A percentile compares a stretch with the other conserved stretches of the same genome.
These are phyloP conservation scores for Tympanuchus pallidicinctus DNA, from an alignment of 2,113 vertebrate genomes.

Conservation along the genomic window DNA sequence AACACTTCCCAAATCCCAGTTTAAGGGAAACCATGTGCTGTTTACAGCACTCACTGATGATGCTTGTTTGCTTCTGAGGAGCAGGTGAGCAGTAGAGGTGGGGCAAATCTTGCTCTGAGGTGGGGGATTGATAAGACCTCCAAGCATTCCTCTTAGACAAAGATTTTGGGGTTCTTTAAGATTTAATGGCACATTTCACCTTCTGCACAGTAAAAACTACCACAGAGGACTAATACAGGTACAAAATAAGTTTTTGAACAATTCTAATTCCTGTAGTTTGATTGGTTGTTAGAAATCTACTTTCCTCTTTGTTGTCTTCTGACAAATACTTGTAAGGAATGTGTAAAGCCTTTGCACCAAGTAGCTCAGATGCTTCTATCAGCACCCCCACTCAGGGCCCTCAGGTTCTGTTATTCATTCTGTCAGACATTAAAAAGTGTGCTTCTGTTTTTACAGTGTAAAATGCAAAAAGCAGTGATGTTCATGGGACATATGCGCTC, in stretches of 20 bases:
- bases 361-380: not conserved
- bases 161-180: not conserved
- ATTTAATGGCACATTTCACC: not conserved
- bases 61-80: not conserved
- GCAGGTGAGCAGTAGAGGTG: too few species aligned
- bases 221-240: fast-evolving
- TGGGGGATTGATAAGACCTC: fast-evolving
- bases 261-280: not conserved
- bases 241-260: not conserved
- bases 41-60: not conserved
- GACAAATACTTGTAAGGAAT: not conserved
- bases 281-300: not conserved
- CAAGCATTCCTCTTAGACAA: not conserved
- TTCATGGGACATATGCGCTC: not conserved
- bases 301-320: not conserved
- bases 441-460: not conserved
- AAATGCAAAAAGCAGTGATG: not conserved
- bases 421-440: not conserved
- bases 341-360: not conserved
- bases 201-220: not conserved
- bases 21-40: not conserved
- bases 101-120: not conserved
- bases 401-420: not conserved
- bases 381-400: fast-evolving
- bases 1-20: not conserved